Evolutionary conservation across 2,797 vertebrate species (phyloP), one percentile per base, ranked within the genome.

Genomic region (Oreortyx pictus): DNA sequence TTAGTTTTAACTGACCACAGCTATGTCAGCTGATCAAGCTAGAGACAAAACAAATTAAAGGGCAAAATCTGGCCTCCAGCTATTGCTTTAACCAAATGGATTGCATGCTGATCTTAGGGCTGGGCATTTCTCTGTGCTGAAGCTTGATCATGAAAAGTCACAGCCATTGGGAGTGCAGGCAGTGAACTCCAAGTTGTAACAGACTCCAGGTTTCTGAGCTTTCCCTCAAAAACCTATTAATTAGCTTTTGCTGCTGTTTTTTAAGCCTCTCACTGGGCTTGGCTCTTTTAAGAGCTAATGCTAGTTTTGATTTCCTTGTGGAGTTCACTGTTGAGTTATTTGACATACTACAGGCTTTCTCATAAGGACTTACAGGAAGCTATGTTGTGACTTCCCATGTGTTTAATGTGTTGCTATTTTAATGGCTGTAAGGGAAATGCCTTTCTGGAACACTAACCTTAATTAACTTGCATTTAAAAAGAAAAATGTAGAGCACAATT

Each of bases 401-500:
- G 61, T 91, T 94, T 85, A 87, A 73, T 86, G 86, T 65, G 75
- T 93, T 94, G 61, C 85, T 59, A 56, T 76, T 79, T 76, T 83
- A 91, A 84, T 79, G 59, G n/a, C 77, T 91, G 56, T 39, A 62
- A 86, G 90, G 95, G 95, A 97, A 96, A 89, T 94, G 80, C 72
- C 83, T 96, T 96, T 94, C 62, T 80, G 71, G 85, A 54, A 84
- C 64, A 43, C 75, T 89, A 86, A 86, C 67, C 79, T 62, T 82
- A 90, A 78, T 60, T 46, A 41, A 62, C 94, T 95, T 77, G 50
- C 79, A 86, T 93, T 81, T 87, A n/a, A 64, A 73, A 85, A 81
- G 56, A 44, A 43, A 72, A 24, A n/a, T 59, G 71, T 24, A 14
- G 17, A n/a, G 29, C 7, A 7, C 62, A 4, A 12, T 56, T 44